Evolutionary conservation across 92 coral and sea anemone species (phyloP).

Genomic region (Parazoanthus atlanticus): DNA sequence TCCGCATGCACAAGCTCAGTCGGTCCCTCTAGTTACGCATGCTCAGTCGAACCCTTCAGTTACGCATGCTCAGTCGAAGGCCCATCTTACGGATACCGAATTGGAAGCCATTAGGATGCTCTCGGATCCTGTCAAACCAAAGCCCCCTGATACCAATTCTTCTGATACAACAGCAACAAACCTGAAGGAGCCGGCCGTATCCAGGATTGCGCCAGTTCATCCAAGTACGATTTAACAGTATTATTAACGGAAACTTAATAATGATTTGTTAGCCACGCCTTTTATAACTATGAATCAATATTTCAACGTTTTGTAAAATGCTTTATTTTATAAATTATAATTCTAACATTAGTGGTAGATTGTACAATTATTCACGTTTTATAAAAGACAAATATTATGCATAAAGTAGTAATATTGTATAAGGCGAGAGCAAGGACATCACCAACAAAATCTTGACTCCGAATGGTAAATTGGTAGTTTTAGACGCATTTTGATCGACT

Average conservation of each 20-base stretch:
- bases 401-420: no score
- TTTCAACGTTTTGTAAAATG: background rate
- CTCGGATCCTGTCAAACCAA: slow-evolving; percentile 12
- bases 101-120: slow-evolving; percentile 14
- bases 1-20: slow-evolving; percentile 9
- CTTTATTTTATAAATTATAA: no score
- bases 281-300: no score
- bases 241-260: background rate
- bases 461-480: no score
- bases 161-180: background rate
- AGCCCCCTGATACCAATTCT: background rate
- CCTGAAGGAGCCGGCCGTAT: background rate
- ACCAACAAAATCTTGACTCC: no score
- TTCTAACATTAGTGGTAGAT: background rate
- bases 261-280: background rate
- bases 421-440: no score
- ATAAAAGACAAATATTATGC: no score
- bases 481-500: no score
- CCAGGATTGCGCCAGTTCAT: background rate
- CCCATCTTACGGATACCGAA: background rate
- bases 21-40: background rate
- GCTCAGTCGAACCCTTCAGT: background rate
- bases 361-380: background rate
- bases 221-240: slow-evolving; percentile 17
- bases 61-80: slow-evolving; percentile 26